Conservation (phyloP, 1,140 invertebrate genomes). For the Matsumurasca onukii region DNA sequence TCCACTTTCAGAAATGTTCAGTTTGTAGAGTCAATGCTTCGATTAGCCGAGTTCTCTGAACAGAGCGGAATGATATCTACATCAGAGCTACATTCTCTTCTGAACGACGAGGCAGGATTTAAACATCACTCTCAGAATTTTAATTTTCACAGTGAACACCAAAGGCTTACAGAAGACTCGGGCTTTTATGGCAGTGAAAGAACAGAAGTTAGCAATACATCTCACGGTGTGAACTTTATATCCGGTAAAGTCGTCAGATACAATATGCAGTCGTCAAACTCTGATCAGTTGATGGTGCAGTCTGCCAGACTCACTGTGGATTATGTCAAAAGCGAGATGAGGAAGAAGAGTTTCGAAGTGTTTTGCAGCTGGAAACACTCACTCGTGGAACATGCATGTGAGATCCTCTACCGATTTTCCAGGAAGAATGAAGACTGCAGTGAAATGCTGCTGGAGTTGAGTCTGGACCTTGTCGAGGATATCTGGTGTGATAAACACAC, state of each 20-base stretch:
- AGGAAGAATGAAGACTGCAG: background rate
- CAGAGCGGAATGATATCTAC: background rate
- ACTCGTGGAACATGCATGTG: background rate
- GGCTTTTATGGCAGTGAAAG: background rate
- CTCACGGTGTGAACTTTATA: background rate
- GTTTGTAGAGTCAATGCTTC: background rate
- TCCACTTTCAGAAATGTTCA: background rate
- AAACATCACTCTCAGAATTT: background rate
- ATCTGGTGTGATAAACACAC: background rate
- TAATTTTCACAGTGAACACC: background rate
- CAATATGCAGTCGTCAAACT: background rate
- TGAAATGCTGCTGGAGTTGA: background rate
- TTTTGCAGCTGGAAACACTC: background rate
- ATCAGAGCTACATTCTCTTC: background rate
- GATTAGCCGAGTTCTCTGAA: background rate
- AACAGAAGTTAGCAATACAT: background rate
- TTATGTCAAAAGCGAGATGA: background rate
- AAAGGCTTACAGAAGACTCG: background rate
- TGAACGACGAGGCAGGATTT: background rate
- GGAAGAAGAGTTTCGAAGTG: background rate
- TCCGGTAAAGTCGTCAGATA: background rate
- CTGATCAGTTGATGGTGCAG: background rate
- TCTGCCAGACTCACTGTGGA: background rate
- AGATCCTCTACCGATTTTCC: background rate
- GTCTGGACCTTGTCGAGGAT: background rate